Conservation (phyloP, 2,888 invertebrate genomes). For the Calameuta pallipes region DNA sequence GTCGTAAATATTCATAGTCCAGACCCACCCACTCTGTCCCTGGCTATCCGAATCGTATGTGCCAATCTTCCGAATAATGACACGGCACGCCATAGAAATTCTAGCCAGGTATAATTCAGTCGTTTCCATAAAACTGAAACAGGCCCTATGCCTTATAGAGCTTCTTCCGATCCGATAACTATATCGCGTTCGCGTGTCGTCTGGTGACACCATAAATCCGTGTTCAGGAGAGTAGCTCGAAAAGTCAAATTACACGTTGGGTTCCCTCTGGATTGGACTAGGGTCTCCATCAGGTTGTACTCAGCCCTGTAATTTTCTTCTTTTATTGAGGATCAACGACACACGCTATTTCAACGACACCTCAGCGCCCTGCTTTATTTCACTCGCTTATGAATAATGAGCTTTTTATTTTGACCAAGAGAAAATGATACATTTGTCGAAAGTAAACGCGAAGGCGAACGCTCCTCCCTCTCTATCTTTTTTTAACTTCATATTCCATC, state of each 20-base stretch:
- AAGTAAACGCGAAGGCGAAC: background rate
- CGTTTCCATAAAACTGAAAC: background rate
- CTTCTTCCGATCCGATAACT: conserved; percentile 20
- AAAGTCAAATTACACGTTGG: conserved; percentile 19
- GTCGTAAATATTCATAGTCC: background rate
- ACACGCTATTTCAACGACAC: conserved; percentile 13
- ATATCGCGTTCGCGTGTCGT: conserved; percentile 43
- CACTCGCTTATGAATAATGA: conserved; percentile 11
- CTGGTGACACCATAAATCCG: conserved; percentile 40
- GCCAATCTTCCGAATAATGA: background rate
- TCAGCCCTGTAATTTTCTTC: conserved; percentile 16
- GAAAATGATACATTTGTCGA: background rate
- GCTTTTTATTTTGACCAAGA: conserved; percentile 13
- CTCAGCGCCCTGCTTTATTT: background rate
- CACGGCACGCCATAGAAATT: background rate
- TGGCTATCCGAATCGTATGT: background rate
- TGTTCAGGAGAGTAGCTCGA: conserved; percentile 12
- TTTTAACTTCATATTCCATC: background rate
- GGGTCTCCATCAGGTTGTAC: background rate
- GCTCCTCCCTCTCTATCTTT: background rate
- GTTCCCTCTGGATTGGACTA: background rate
- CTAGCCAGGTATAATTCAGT: background rate
- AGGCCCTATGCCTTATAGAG: background rate
- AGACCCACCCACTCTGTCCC: background rate
- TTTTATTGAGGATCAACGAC: conserved; percentile 10